Evolutionary conservation across 2,888 invertebrate species (phyloP).

Genomic region (Sesia bembeciformis): DNA sequence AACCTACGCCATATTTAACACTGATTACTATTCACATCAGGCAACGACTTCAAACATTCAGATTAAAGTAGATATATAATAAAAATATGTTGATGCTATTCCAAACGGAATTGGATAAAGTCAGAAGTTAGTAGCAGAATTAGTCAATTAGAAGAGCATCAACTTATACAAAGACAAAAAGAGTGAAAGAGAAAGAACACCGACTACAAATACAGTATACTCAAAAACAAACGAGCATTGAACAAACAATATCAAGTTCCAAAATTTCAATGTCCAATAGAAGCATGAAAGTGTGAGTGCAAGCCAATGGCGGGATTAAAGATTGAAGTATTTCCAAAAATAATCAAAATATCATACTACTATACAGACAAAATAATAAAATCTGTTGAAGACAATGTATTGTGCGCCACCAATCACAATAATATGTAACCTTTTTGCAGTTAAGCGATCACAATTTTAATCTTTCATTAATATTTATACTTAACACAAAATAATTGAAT

Average conservation of each 20-base stretch:
- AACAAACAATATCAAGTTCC: conserved; percentile 22
- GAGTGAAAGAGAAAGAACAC: conserved; percentile 72
- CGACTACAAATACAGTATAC: conserved; percentile 55
- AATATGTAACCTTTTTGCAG: not conserved
- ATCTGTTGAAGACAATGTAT: not conserved
- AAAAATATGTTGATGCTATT: conserved; percentile 18
- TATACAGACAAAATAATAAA: not conserved
- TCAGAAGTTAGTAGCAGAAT: not conserved
- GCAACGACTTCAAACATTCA: conserved; percentile 12
- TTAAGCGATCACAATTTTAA: not conserved
- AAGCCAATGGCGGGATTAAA: conserved; percentile 54
- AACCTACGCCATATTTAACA: too few species aligned
- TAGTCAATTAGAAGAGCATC: conserved; percentile 31
- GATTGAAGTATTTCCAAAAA: not conserved
- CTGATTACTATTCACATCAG: conserved; percentile 4
- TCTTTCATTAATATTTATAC: not conserved
- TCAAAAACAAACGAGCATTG: conserved; percentile 34
- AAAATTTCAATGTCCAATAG: conserved; percentile 25
- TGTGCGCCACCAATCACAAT: not conserved
- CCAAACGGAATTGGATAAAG: conserved; percentile 3
- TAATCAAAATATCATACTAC: not conserved
- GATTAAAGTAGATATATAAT: conserved; percentile 6
- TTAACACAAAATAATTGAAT: not conserved
- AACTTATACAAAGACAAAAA: conserved; percentile 30
- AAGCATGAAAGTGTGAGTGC: conserved; percentile 64